Evolutionary conservation across 2,888 invertebrate genomes (phyloP).

Genomic region (Strigamia crassipes): DNA sequence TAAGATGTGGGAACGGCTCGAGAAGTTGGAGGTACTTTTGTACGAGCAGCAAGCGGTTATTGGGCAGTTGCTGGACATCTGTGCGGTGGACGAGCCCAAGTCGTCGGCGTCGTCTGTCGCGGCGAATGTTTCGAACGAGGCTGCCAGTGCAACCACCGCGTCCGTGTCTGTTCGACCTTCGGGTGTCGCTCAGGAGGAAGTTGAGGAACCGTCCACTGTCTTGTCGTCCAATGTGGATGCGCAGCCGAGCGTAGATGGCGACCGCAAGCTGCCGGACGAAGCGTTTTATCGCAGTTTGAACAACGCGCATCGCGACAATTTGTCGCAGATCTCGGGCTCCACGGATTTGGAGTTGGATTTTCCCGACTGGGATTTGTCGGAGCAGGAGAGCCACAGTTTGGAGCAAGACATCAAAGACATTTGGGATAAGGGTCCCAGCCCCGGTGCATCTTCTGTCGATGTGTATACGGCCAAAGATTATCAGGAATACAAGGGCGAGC

Average conservation of each 20-base stretch:
- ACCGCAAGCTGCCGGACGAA: conserved; percentile 70
- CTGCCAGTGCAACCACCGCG: conserved; percentile 12
- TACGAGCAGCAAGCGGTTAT: conserved; percentile 89
- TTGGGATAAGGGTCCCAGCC: conserved; percentile 65
- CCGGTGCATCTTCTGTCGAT: conserved; percentile 58
- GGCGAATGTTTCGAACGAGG: not conserved
- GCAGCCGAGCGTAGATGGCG: conserved; percentile 44
- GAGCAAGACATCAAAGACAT: conserved; percentile 64
- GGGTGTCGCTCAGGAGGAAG: conserved; percentile 46
- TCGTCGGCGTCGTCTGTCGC: not conserved
- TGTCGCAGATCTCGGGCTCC: conserved; percentile 52
- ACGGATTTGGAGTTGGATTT: conserved; percentile 71
- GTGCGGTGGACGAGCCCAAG: conserved; percentile 55
- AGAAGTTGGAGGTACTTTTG: conserved; percentile 82
- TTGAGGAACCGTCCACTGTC: conserved; percentile 20
- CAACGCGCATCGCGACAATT: conserved; percentile 77
- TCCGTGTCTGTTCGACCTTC: not conserved
- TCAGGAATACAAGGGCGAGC: conserved; percentile 76
- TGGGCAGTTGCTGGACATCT: conserved; percentile 80
- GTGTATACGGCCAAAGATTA: conserved; percentile 77
- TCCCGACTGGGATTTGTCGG: conserved; percentile 50
- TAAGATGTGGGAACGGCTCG: conserved; percentile 90
- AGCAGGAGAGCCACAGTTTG: conserved; percentile 47
- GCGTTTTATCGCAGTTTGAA: conserved; percentile 86
- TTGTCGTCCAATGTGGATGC: conserved; percentile 55